Evolutionary conservation across 2,113 vertebrate species (phyloP), one percentile per base, ranked within the genome.

Genomic region (Mola mola): DNA sequence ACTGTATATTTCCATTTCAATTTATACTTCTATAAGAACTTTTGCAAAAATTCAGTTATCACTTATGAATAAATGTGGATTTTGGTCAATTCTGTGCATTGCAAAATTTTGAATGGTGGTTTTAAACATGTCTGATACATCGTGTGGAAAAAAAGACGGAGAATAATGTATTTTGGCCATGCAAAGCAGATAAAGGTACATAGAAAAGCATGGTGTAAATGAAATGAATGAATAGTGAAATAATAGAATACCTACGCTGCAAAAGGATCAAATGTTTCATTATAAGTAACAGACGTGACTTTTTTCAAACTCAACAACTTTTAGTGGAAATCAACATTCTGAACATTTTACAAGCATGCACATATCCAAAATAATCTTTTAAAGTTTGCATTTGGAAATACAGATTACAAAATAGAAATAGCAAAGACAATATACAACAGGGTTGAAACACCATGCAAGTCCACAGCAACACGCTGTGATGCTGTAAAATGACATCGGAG

Each of bases 271-370:
- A 58, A 68, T 24, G 15, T 63, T 40, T 50, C 26, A 50, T 48
- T 65, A 67, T 56, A 83, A 83, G 71, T 66, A 81, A 55, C 57
- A 89, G 71, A 89, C 69, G 4, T 78, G 65, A 66, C 60, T 50
- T 75, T 64, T 57, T 84, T 59, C 33, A 71, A 85, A 86, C 81
- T 77, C 74, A 75, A 87, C 53, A 75, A 66, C 46, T 75, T 81
- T 87, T 88, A 81, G 87, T 68, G 59, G 59, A 84, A 89, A 89
- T 79, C 83, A 87, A 87, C 81, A 81, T 82, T 81, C 80, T 79
- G 67, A 86, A 88, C 81, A 86, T 78, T 66, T 84, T 68, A 79
- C 85, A 81, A 82, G 81, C 93, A 93, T 93, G 93, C 93, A 92
- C 76, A 83, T 88, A 84, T 89, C 33, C 84, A 86, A 91, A 91